Evolutionary conservation across 2,888 invertebrate genomes (phyloP).

Genomic region (Terebella lapidaria): DNA sequence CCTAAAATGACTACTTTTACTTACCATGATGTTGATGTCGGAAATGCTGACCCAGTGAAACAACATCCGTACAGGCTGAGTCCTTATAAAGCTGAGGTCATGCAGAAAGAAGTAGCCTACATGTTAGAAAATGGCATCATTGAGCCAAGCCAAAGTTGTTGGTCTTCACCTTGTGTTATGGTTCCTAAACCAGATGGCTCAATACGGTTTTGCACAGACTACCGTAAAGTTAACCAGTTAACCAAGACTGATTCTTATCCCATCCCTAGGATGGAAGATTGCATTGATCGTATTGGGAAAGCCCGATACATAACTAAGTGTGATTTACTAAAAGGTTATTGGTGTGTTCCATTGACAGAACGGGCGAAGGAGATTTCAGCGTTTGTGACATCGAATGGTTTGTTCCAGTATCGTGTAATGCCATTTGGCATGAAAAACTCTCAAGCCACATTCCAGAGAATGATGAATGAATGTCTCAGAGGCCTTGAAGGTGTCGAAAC

Average conservation of each 20-base stretch:
- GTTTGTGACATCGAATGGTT: not conserved
- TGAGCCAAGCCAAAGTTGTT: slow-evolving; percentile 25
- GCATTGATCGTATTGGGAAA: slow-evolving; percentile 27
- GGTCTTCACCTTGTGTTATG: slow-evolving; percentile 27
- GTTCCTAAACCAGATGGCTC: slow-evolving; percentile 10
- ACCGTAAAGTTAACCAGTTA: slow-evolving; percentile 25
- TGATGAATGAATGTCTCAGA: not conserved
- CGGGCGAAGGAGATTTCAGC: not conserved
- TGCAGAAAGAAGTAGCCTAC: slow-evolving; percentile 22
- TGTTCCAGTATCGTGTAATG: not conserved
- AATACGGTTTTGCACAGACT: slow-evolving; percentile 26
- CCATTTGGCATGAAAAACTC: not conserved
- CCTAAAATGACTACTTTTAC: not conserved
- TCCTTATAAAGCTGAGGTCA: slow-evolving; percentile 4
- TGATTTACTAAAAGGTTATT: slow-evolving; percentile 27
- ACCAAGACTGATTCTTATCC: slow-evolving; percentile 28
- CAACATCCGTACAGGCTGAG: slow-evolving; percentile 5
- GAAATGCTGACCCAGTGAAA: not conserved
- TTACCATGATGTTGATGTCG: slow-evolving; percentile 1
- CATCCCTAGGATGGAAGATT: slow-evolving; percentile 27
- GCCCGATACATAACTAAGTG: slow-evolving; percentile 26
- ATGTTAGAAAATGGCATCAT: slow-evolving; percentile 29
- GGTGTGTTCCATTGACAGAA: slow-evolving; percentile 17
- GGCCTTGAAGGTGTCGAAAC: not conserved
- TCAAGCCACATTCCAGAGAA: not conserved